A percentile compares a stretch with the other conserved stretches of the same genome.
Conservation (phyloP, 2,797 vertebrate species). For the Tarsius wallacei region DNA sequence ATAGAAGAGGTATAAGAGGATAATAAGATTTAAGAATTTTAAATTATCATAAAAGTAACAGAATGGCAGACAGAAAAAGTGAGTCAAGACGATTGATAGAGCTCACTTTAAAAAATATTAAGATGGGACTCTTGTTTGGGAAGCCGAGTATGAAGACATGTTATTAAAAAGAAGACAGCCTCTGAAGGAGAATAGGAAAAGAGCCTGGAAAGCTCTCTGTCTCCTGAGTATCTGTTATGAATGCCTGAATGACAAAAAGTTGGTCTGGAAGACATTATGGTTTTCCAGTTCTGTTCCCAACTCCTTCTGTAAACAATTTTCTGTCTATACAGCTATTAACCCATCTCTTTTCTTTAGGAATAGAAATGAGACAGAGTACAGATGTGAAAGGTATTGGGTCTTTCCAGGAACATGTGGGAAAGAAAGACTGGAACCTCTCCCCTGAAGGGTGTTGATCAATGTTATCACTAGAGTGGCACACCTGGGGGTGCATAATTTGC, state of each 20-base stretch:
- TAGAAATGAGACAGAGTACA: conserved; percentile 35
- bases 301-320: conserved; percentile 81
- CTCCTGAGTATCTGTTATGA: not conserved
- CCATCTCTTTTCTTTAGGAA: conserved; percentile 73
- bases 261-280: conserved; percentile 78
- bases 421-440: not conserved
- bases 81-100: not conserved
- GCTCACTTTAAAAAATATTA: not conserved
- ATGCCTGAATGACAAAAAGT: conserved; percentile 6
- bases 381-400: not conserved
- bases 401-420: not conserved
- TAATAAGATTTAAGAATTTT: conserved; percentile 16
- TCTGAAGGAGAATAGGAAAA: not conserved
- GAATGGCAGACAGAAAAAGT: not conserved
- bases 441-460: not conserved
- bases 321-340: conserved; percentile 68
- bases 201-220: not conserved
- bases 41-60: not conserved
- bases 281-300: conserved; percentile 55
- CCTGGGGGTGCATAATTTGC: not conserved
- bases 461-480: not conserved
- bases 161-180: not conserved
- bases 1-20: not conserved
- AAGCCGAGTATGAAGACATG: not conserved
- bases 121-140: not conserved